Evolutionary conservation across 2,113 vertebrate species (phyloP).

Genomic region (Bos indicus): DNA sequence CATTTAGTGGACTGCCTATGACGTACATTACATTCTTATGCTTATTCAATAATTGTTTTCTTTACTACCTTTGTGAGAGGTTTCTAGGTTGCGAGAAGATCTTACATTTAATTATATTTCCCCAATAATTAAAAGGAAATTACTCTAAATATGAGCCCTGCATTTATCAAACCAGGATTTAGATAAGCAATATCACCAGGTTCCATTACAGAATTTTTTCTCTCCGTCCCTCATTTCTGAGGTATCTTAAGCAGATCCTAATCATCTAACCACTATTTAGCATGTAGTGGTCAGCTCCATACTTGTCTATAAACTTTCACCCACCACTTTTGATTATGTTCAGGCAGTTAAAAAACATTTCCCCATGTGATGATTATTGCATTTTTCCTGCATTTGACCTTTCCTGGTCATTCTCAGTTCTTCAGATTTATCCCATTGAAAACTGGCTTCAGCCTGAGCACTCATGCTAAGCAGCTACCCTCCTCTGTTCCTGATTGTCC

Average conservation of each 20-base stretch:
- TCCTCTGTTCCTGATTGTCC: not conserved
- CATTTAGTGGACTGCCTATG: not conserved
- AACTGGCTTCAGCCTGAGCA: not conserved
- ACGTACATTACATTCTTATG: not conserved
- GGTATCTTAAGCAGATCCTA: not conserved
- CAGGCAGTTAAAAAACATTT: not conserved
- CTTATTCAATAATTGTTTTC: not conserved
- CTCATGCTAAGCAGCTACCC: not conserved
- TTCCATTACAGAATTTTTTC: not conserved
- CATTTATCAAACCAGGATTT: not conserved
- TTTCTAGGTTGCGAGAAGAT: not conserved
- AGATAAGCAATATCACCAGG: not conserved
- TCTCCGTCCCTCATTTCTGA: not conserved
- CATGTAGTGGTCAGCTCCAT: not conserved
- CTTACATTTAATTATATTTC: not conserved
- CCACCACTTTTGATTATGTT: not conserved
- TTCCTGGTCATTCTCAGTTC: not conserved
- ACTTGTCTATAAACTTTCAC: not conserved
- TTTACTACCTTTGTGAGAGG: not conserved
- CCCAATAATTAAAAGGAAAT: not conserved
- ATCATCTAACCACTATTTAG: not conserved
- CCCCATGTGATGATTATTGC: not conserved
- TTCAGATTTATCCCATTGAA: not conserved
- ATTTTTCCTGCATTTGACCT: not conserved
- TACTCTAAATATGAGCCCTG: not conserved